Evolutionary conservation across 2,113 vertebrate species (phyloP).

Genomic region (Crotalus horridus): DNA sequence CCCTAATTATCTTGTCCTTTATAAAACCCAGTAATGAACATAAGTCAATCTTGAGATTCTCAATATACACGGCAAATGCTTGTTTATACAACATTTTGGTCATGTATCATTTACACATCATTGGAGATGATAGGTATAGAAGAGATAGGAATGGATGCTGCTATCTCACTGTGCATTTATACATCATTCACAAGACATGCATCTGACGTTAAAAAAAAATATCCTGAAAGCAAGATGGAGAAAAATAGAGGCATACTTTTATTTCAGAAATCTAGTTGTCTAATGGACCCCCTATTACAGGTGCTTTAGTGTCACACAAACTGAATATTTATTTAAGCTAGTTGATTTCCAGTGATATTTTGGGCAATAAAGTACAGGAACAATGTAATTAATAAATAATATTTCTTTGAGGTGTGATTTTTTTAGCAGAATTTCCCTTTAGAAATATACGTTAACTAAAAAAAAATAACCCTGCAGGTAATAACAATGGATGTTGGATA

Average conservation of each 20-base stretch:
- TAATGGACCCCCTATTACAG: not conserved
- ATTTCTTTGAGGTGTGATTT: not conserved
- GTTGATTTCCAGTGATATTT: slow-evolving; percentile 7
- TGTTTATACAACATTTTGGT: not conserved
- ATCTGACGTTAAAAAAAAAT: not conserved
- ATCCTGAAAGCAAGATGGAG: not conserved
- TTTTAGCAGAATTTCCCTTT: slow-evolving; percentile 14
- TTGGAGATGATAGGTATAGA: not conserved
- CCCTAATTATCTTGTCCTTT: not conserved
- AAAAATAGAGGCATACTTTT: not conserved
- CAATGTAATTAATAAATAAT: not conserved
- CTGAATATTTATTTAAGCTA: not conserved
- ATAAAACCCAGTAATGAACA: not conserved
- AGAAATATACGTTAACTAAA: accelerated
- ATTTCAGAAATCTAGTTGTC: not conserved
- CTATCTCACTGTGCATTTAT: not conserved
- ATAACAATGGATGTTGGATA: not conserved
- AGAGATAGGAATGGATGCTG: not conserved
- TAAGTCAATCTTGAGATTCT: not conserved
- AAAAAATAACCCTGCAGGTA: slow-evolving; percentile 15
- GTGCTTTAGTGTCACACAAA: not conserved
- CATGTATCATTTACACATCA: not conserved
- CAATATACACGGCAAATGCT: not conserved
- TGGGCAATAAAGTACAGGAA: not conserved
- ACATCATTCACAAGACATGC: not conserved